Evolutionary conservation across 2,113 vertebrate genomes (phyloP).

Genomic region (Macaca nemestrina): DNA sequence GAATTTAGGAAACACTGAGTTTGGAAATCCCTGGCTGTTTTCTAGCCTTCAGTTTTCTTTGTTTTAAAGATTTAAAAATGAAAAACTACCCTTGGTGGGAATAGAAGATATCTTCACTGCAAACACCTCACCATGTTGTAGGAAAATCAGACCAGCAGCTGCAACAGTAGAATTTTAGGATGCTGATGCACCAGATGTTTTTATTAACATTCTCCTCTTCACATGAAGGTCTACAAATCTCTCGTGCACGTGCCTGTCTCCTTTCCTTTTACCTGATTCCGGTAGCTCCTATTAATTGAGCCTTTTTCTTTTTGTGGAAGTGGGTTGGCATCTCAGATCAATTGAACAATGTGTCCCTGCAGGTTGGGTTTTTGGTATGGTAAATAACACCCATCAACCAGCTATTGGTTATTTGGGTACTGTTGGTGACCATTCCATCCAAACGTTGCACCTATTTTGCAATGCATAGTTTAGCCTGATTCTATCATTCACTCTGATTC

Average conservation of each 20-base stretch:
- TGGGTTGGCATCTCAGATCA: not conserved
- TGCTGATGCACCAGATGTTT: not conserved
- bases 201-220: not conserved
- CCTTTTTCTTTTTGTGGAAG: not conserved
- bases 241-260: not conserved
- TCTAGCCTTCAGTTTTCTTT: not conserved
- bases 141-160: not conserved
- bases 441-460: not conserved
- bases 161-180: not conserved
- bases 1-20: not conserved
- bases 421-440: not conserved
- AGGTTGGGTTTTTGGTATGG: not conserved
- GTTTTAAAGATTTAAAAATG: not conserved
- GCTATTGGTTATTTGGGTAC: not conserved
- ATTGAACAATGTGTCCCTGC: not conserved
- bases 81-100: not conserved
- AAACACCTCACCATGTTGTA: not conserved
- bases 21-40: not conserved
- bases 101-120: not conserved
- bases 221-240: not conserved
- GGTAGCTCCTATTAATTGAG: not conserved
- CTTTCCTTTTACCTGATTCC: not conserved
- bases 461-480: not conserved
- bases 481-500: not conserved
- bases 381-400: not conserved